A percentile compares a stretch with the other conserved stretches of the same genome.
Evolutionary conservation across 2,888 invertebrate species (phyloP).

Genomic region (Bembecia ichneumoniformis): DNA sequence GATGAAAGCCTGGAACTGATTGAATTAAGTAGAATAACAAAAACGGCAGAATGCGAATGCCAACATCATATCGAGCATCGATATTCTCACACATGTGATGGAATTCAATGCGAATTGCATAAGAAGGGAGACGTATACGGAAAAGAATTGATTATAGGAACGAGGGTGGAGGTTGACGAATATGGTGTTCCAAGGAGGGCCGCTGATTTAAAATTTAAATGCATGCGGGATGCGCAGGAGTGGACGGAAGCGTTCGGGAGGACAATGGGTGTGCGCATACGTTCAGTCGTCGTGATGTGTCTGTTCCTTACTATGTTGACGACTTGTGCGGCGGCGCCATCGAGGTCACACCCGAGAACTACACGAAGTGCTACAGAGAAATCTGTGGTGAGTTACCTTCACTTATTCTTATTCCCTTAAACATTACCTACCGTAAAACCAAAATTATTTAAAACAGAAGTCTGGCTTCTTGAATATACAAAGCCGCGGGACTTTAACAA

Average conservation of each 20-base stretch:
- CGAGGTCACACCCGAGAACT: slow-evolving; percentile 23
- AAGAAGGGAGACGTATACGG: slow-evolving; percentile 48
- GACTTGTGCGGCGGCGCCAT: slow-evolving; percentile 41
- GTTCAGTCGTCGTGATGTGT: slow-evolving; percentile 35
- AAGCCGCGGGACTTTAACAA: slow-evolving; percentile 38
- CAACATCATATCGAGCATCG: slow-evolving; percentile 37
- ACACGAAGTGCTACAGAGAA: slow-evolving; percentile 39
- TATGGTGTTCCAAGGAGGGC: slow-evolving; percentile 45
- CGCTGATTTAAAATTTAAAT: slow-evolving; percentile 62
- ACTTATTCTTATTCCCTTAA: neutral
- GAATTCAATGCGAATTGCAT: slow-evolving; percentile 32
- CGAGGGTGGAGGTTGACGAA: slow-evolving; percentile 43
- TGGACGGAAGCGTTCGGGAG: slow-evolving; percentile 41
- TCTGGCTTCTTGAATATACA: slow-evolving; percentile 21
- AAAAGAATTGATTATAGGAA: slow-evolving; percentile 51
- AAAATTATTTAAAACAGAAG: neutral
- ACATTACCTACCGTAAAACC: neutral
- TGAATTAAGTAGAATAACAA: slow-evolving; percentile 56
- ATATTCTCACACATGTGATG: slow-evolving; percentile 26
- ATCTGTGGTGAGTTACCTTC: slow-evolving; percentile 41
- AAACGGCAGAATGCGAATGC: slow-evolving; percentile 33
- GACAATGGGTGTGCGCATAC: slow-evolving; percentile 50
- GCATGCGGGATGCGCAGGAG: slow-evolving; percentile 36
- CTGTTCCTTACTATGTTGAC: slow-evolving; percentile 45
- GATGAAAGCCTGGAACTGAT: slow-evolving; percentile 43